These are phyloP conservation scores for Nesidiocoris tenuis DNA, from an alignment of 2,888 invertebrate species.

Conservation along the genomic window DNA sequence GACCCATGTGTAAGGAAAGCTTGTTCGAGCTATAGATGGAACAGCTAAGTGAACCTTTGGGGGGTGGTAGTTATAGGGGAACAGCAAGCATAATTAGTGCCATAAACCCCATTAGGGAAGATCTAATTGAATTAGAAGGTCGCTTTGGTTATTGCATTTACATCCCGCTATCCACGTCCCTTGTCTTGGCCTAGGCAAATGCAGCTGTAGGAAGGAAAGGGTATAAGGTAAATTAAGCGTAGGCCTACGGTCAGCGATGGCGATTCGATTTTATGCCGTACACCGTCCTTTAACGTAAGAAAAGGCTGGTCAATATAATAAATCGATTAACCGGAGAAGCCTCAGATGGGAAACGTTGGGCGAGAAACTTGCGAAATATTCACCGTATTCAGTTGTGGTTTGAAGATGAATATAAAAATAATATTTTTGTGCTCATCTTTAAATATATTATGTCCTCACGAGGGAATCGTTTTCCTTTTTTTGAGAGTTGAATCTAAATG, in stretches of 20 bases:
- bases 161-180: conserved; percentile 33
- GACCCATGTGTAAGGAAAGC: conserved; percentile 24
- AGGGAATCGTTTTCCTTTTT: no score
- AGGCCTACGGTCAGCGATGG: not conserved
- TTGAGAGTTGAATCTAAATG: no score
- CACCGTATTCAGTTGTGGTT: no score
- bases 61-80: conserved; percentile 7
- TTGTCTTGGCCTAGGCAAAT: not conserved
- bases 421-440: no score
- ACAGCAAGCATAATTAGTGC: conserved; percentile 44
- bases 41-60: not conserved
- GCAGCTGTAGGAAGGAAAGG: conserved; percentile 2
- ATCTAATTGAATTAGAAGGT: conserved; percentile 45
- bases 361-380: no score
- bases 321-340: no score
- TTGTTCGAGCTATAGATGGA: not conserved
- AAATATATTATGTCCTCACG: no score
- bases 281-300: no score
- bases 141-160: conserved; percentile 46
- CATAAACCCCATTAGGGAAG: conserved; percentile 46
- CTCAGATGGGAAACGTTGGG: no score
- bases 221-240: conserved; percentile 42
- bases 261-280: conserved; percentile 37
- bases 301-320: no score
- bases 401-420: no score